Percentiles rank a stretch among this genome's conserved stretches.
Conservation (phyloP, 1,140 invertebrate genomes). For the Hyphantria cunea region DNA sequence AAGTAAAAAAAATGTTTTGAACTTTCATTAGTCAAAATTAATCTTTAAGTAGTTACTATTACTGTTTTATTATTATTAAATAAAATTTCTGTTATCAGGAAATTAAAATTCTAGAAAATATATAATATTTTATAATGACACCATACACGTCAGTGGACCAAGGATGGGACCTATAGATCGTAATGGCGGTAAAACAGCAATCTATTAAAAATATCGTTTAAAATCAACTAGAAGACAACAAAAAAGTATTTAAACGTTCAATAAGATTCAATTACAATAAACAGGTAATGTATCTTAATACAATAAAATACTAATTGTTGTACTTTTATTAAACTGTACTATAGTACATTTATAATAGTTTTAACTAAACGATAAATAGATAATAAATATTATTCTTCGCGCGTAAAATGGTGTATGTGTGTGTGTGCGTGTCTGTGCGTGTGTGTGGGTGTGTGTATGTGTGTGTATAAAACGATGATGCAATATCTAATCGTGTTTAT, state of each 20-base stretch:
- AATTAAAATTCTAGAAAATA: too few species aligned
- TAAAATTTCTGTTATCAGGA: too few species aligned
- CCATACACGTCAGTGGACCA: too few species aligned
- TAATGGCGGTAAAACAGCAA: too few species aligned
- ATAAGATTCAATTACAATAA: not conserved
- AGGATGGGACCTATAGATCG: too few species aligned
- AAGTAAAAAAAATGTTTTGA: too few species aligned
- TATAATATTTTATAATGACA: too few species aligned
- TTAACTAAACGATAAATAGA: not conserved
- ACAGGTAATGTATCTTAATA: not conserved
- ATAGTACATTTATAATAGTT: not conserved
- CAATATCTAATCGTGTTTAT: slow-evolving; percentile 51
- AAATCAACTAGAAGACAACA: too few species aligned
- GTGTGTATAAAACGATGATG: slow-evolving; percentile 43
- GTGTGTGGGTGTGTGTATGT: slow-evolving; percentile 14
- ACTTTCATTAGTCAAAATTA: too few species aligned
- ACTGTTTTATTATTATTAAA: too few species aligned
- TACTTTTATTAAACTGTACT: not conserved
- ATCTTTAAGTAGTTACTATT: too few species aligned
- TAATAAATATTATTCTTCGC: slow-evolving; percentile 8
- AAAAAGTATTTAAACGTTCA: not conserved
- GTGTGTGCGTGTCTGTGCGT: slow-evolving; percentile 4
- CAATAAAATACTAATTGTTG: not conserved
- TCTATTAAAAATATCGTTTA: too few species aligned
- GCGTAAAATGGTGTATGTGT: slow-evolving; percentile 1